Evolutionary conservation across 1,140 invertebrate genomes (phyloP).

Genomic region (Acyrthosiphon pisum): DNA sequence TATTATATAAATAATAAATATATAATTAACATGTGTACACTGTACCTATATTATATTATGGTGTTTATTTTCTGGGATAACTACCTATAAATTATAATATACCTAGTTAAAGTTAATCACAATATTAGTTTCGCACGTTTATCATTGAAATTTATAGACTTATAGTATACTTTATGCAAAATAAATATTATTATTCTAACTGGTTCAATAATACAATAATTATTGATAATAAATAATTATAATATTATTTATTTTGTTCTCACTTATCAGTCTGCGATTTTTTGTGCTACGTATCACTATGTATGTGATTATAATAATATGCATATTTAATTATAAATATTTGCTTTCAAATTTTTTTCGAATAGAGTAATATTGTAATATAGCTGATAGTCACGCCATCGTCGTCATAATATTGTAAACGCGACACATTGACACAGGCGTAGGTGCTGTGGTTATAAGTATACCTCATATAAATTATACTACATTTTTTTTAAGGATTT

Average conservation of each 20-base stretch:
- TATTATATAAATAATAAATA: not conserved
- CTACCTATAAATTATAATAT: not conserved
- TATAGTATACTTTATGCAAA: not conserved
- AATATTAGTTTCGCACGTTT: not conserved
- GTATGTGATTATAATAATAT: not conserved
- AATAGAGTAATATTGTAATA: not conserved
- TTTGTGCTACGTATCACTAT: no score
- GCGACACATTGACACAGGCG: not conserved
- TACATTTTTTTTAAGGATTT: not conserved
- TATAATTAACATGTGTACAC: no score
- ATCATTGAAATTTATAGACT: not conserved
- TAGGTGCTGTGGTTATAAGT: not conserved
- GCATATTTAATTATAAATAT: not conserved
- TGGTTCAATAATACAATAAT: not conserved
- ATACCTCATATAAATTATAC: not conserved
- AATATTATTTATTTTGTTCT: not conserved
- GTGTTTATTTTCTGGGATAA: not conserved
- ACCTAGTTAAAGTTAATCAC: not conserved
- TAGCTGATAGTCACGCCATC: not conserved
- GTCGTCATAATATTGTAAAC: not conserved
- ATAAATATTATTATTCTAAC: not conserved
- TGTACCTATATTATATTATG: no score
- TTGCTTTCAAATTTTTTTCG: not conserved
- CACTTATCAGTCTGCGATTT: not conserved
- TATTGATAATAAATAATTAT: not conserved